Conservation (phyloP, 1,140 invertebrate genomes). For the Papilio polyxenes region DNA sequence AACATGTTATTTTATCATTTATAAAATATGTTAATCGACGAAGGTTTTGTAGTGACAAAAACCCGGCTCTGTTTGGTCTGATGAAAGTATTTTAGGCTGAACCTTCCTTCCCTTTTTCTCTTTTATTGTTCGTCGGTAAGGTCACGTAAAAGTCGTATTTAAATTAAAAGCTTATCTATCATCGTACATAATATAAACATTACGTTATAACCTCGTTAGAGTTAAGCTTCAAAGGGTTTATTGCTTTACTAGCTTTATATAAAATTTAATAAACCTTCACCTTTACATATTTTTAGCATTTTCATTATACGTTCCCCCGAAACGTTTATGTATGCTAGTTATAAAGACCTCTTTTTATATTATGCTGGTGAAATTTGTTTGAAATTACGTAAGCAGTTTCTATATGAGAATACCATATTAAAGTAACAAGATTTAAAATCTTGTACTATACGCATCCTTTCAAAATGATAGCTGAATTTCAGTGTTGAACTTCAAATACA, state of each 20-base stretch:
- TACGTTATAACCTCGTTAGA: constrained; percentile 12
- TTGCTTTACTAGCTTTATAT: constrained; percentile 2
- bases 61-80: background rate
- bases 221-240: constrained; percentile 17
- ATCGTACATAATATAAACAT: background rate
- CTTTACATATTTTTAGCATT: constrained; percentile 20
- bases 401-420: background rate
- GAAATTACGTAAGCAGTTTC: background rate
- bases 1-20: background rate
- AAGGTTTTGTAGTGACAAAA: background rate
- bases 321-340: background rate
- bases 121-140: background rate
- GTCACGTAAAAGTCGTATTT: background rate
- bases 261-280: constrained; percentile 17
- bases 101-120: background rate
- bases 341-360: background rate
- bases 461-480: constrained; percentile 6
- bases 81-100: background rate
- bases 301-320: background rate
- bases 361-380: background rate
- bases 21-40: too few relatives aligned
- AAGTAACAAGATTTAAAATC: background rate
- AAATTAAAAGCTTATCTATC: background rate
- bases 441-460: background rate
- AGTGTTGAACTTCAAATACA: background rate